phyloP scores from a whole-genome alignment of 53 echinoderm and acorn worm genomes.

The Echinarachnius parma region DNA sequence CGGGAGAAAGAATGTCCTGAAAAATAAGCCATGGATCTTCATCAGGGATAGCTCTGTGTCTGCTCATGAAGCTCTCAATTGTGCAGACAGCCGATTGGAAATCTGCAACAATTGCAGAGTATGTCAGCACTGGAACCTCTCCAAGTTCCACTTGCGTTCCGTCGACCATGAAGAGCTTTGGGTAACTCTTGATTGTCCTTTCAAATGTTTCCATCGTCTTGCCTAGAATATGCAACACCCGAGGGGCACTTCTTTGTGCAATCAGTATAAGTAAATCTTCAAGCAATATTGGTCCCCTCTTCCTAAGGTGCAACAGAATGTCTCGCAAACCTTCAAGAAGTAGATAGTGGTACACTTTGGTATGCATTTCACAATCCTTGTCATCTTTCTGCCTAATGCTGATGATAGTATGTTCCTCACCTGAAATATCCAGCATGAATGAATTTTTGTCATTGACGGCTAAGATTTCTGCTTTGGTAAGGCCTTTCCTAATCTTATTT shows the following conservation, averaged over 20 bases:
- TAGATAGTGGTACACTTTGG: slow-evolving; percentile 16
- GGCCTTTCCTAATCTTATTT: neutral
- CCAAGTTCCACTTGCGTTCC: neutral
- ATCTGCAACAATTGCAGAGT: slow-evolving; percentile 1
- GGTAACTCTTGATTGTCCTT: slow-evolving; percentile 8
- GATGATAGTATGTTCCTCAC: neutral
- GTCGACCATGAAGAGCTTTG: slow-evolving; percentile 1
- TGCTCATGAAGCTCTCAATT: neutral
- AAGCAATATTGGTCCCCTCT: neutral
- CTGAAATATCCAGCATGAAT: slow-evolving; percentile 11
- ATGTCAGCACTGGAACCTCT: neutral
- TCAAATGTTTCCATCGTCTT: slow-evolving; percentile 16
- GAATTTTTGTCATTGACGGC: too few species aligned
- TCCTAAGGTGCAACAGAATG: neutral
- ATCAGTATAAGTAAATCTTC: slow-evolving; percentile 9
- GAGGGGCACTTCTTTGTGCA: neutral
- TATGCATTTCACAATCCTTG: neutral
- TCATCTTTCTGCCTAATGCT: neutral
- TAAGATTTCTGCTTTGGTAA: too few species aligned
- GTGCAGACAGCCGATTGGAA: slow-evolving; percentile 7
- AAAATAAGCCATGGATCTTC: neutral
- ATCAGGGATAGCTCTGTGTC: neutral
- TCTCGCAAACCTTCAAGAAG: slow-evolving; percentile 18
- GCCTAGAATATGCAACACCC: slow-evolving; percentile 11
- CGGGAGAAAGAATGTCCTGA: neutral